Base-by-base conservation (phyloP, 64 coral and sea anemone species). In the Stichodactyla helianthus region DNA sequence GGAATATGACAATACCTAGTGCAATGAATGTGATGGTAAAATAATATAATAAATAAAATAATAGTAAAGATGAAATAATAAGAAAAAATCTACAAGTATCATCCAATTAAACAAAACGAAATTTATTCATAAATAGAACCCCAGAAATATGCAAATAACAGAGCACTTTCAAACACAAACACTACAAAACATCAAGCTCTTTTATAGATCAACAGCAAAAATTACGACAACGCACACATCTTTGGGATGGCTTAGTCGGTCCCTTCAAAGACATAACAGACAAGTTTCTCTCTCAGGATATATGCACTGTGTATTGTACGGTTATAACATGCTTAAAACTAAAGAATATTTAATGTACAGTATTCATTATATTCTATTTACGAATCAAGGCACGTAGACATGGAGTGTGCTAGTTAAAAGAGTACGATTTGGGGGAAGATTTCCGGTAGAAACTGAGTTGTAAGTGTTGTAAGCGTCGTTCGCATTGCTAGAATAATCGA, bases 61-160 rank as follows among this genome's bases (percentile, higher is more conserved):
- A 6, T 18, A 16, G 12, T 0, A 31, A 44, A 44, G 35, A 44
- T 44, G 35, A 74, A 74, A 27, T 13, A 31, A 10, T 8, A 10
- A 31, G 22, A 74, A 74, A 74, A 25, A 28, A 74, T n/a, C 62
- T n/a, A 44, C 4, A 22, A 74, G n/a, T 27, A 74, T 23, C n/a
- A 74, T 35, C 25, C 27, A 31, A 74, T 74, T 35, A 27, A 9
- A 31, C 35, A 74, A 27, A 27, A 35, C n/a, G 7, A 74, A 74
- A 74, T 31, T 35, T 74, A 35, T 74, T 74, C n/a, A 74, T 74
- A 35, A 27, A 13, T 74, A 81, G 78, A 81, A 52, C 51, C 78
- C 78, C 78, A 81, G 78, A 81, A 52, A 81, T 81, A 81, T 54
- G 78, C 50, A 51, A 79, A 79, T 79, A 68, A 20, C 63, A 68